Conservation (phyloP, 2,113 vertebrate genomes). For the Phycodurus eques region DNA sequence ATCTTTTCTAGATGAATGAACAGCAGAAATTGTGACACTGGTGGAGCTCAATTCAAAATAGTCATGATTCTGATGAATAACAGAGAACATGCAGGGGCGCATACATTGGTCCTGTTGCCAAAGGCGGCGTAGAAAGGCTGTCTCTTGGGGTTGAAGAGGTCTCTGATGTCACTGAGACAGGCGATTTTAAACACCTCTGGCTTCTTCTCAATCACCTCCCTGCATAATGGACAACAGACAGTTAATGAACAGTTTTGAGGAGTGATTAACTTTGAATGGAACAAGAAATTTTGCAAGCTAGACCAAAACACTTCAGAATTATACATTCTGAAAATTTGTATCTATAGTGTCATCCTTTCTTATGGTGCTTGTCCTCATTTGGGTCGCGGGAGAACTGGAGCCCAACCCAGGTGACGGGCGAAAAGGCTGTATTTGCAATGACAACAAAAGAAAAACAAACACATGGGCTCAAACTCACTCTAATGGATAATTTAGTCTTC, state of each 20-base stretch:
- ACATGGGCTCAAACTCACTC: too few relatives aligned
- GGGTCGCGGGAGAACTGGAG: too few relatives aligned
- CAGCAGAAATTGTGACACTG: background rate
- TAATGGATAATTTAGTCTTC: too few relatives aligned
- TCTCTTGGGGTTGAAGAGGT: slow-evolving; percentile 76
- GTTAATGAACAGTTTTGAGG: background rate
- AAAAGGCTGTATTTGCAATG: too few relatives aligned
- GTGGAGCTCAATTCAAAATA: background rate
- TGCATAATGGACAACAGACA: slow-evolving; percentile 44
- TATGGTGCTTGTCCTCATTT: too few relatives aligned
- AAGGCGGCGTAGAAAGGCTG: slow-evolving; percentile 90
- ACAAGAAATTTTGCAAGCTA: background rate
- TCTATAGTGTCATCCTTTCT: too few relatives aligned
- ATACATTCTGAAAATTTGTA: too few relatives aligned
- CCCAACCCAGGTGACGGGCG: too few relatives aligned
- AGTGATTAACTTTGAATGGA: background rate
- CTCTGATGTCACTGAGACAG: slow-evolving; percentile 86
- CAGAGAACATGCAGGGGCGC: slow-evolving; percentile 4
- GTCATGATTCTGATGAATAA: background rate
- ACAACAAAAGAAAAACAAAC: too few relatives aligned
- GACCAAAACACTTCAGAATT: background rate
- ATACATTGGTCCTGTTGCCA: slow-evolving; percentile 87
- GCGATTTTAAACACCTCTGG: slow-evolving; percentile 91
- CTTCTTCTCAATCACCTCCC: slow-evolving; percentile 94
- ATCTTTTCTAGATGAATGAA: background rate